Evolutionary conservation across 2,888 invertebrate genomes (phyloP), one percentile per base, ranked within the genome.

Genomic region (Rhogogaster chlorosoma): DNA sequence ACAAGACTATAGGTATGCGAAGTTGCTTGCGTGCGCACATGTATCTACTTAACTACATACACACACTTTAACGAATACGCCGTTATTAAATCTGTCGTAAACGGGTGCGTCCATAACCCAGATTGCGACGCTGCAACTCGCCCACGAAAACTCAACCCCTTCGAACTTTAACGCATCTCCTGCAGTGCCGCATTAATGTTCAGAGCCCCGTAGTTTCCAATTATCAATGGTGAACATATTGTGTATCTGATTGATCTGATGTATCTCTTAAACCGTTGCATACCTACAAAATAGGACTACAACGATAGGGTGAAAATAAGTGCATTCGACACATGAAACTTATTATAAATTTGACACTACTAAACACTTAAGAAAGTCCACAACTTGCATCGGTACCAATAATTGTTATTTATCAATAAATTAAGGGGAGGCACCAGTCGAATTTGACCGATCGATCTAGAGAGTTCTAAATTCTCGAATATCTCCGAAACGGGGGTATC

Each of bases 91-190:
- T 64, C 29, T 64, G 64, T 64, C 26, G 29, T 29, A 29, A 64
- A 64, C 64, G 64, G 64, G 64, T 64, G 64, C 64, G 64, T 64
- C 29, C 64, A 29, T 64, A 9, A 64, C 64, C 64, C 29, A 64
- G 29, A 64, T 64, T 64, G 26, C 64, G 29, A 2, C 29, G 64
- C 64, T 29, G 10, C 26, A 12, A 64, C 3, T 29, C 22, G 29
- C 26, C 64, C 29, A n/a, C 29, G 29, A 9, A 64, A 29, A 2
- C 22, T 2, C 64, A 29, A 26, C 29, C 53, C 53, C 53, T n/a
- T 6, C 4, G 49, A 49, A 18, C 12, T 18, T 53, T n/a, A 53
- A 53, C 53, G 29, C 29, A 10, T 64, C 64, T 12, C 12, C 64
- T 12, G 64, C 26, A 29, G 64, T 64, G 64, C 29, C 64, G 64